A percentile compares a stretch with the other conserved stretches of the same genome.
These are phyloP conservation scores for Acromyrmex charruanus DNA, from an alignment of 1,140 invertebrate species.

Conservation along the genomic window DNA sequence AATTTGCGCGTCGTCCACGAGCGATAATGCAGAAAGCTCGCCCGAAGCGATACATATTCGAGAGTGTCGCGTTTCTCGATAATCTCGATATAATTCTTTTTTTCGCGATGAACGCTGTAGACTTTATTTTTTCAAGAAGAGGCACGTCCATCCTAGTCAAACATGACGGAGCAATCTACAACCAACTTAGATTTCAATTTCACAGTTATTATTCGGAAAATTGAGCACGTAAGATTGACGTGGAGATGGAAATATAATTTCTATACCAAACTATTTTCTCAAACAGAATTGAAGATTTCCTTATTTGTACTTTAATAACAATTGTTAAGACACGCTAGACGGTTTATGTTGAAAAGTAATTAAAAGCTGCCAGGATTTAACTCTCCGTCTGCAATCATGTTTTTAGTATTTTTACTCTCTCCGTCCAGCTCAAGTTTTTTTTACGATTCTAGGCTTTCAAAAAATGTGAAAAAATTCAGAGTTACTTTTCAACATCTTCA, in stretches of 20 bases:
- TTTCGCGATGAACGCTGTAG: neutral
- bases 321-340: neutral
- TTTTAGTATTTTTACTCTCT: no score
- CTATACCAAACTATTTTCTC: neutral
- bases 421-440: no score
- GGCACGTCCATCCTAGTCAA: neutral
- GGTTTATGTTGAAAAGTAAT: neutral
- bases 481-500: no score
- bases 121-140: constrained; percentile 3
- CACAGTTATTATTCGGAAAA: neutral
- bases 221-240: neutral
- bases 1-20: constrained; percentile 43
- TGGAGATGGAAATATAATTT: neutral
- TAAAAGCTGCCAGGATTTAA: neutral
- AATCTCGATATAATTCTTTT: constrained; percentile 12
- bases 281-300: constrained; percentile 8
- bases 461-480: no score
- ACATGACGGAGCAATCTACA: neutral
- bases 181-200: neutral
- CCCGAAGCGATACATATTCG: neutral
- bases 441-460: no score
- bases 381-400: no score
- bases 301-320: neutral
- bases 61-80: neutral
- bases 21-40: constrained; percentile 17